Evolutionary conservation across 1,140 invertebrate species (phyloP).

Genomic region (Drosophila lacteicornis): DNA sequence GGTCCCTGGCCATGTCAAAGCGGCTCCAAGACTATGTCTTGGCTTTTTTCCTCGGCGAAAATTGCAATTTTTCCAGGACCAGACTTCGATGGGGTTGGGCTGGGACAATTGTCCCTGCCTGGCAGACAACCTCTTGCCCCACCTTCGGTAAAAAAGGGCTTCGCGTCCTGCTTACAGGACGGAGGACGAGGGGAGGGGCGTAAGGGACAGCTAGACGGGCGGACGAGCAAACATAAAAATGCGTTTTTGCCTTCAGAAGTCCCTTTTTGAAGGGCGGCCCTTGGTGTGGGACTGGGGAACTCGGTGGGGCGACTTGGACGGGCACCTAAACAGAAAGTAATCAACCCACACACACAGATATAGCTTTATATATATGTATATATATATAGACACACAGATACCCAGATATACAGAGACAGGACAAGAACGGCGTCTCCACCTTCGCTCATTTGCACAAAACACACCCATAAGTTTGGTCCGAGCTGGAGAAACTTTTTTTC

Average conservation of each 20-base stretch:
- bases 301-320: conserved; percentile 29
- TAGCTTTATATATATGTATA: conserved; percentile 3
- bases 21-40: conserved; percentile 78
- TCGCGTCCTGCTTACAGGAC: conserved; percentile 65
- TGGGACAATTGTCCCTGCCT: conserved; percentile 70
- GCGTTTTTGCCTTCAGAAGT: conserved; percentile 77
- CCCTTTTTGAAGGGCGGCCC: conserved; percentile 48
- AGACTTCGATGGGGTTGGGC: conserved; percentile 37
- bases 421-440: conserved; percentile 45
- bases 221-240: conserved; percentile 81
- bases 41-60: conserved; percentile 69
- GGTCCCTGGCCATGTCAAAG: conserved; percentile 70
- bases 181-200: conserved; percentile 22
- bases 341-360: conserved; percentile 71
- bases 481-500: conserved; percentile 73
- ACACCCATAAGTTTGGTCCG: conserved; percentile 78
- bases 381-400: conserved; percentile 11
- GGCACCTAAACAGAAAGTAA: conserved; percentile 82
- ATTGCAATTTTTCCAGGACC: conserved; percentile 74
- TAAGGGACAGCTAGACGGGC: conserved; percentile 72
- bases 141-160: conserved; percentile 59
- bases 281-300: conserved; percentile 18
- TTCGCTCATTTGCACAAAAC: conserved; percentile 81
- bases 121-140: conserved; percentile 22
- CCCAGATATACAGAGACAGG: conserved; percentile 30